phyloP scores from a whole-genome alignment of 2,113 vertebrate species.

The Hippolais icterina region DNA sequence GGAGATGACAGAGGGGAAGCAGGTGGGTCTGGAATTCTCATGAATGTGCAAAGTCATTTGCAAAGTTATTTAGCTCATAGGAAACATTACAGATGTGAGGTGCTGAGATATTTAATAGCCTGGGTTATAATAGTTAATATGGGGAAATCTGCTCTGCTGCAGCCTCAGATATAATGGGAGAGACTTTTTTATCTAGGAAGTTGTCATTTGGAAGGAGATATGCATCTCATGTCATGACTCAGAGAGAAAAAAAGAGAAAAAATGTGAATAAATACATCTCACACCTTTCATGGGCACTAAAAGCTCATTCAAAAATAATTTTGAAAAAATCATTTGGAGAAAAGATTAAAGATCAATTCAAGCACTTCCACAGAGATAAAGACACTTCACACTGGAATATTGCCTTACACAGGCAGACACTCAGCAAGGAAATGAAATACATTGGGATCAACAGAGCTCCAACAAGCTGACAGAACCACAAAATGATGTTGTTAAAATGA shows the following conservation, averaged over 20 bases:
- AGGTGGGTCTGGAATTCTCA: neutral
- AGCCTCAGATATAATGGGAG: neutral
- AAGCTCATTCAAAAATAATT: conserved; percentile 26
- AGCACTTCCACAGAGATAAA: neutral
- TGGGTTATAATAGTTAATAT: neutral
- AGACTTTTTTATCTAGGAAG: neutral
- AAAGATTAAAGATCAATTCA: conserved; percentile 28
- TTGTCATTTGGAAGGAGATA: neutral
- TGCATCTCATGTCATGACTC: neutral
- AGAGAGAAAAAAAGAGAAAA: neutral
- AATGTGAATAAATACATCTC: neutral
- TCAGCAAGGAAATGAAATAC: neutral
- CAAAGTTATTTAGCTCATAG: neutral
- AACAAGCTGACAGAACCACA: neutral
- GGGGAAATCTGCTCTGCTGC: neutral
- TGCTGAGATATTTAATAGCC: neutral
- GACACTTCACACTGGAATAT: neutral
- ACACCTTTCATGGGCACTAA: neutral
- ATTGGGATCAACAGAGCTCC: conserved; percentile 26
- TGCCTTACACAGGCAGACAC: neutral
- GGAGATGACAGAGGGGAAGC: neutral
- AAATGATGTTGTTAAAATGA: conserved; percentile 47
- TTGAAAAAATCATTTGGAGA: neutral
- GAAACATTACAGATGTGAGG: neutral
- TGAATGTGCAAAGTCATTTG: neutral